phyloP scores from a whole-genome alignment of 2,113 vertebrate species.

The Nesoenas mayeri region DNA sequence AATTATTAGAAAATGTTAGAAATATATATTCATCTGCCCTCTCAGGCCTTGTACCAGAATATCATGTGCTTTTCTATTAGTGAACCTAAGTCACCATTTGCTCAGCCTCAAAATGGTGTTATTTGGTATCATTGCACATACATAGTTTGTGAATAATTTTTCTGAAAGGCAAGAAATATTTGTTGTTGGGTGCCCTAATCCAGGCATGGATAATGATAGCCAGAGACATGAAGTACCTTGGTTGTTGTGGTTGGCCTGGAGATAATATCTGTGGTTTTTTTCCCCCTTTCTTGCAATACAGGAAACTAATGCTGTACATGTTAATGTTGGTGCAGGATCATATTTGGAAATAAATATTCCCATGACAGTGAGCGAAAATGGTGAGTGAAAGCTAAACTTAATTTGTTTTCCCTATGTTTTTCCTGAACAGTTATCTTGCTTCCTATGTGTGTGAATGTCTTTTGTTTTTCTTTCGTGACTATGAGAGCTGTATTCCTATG shows the following conservation, averaged over 20 bases:
- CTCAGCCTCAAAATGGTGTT: background rate
- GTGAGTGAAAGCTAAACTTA: slow-evolving; percentile 72
- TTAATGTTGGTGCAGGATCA: slow-evolving; percentile 98
- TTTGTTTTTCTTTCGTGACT: background rate
- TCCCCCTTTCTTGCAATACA: slow-evolving; percentile 41
- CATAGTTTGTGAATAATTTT: background rate
- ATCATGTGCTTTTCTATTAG: background rate
- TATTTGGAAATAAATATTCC: slow-evolving; percentile 99
- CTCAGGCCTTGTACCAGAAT: background rate
- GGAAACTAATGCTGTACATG: slow-evolving; percentile 99
- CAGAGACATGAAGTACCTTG: background rate
- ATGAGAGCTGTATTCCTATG: background rate
- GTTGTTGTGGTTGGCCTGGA: background rate
- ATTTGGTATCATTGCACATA: background rate
- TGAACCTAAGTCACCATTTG: background rate
- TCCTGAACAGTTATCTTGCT: background rate
- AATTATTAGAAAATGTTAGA: background rate
- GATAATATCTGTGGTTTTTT: background rate
- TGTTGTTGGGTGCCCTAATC: background rate
- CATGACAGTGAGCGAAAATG: slow-evolving; percentile 92
- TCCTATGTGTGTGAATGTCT: background rate
- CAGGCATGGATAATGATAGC: background rate
- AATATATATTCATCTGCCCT: background rate
- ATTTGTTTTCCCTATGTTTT: background rate
- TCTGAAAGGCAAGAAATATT: background rate